Evolutionary conservation across 2,797 vertebrate genomes (phyloP).

Genomic region (Sphenopsis melanotis): DNA sequence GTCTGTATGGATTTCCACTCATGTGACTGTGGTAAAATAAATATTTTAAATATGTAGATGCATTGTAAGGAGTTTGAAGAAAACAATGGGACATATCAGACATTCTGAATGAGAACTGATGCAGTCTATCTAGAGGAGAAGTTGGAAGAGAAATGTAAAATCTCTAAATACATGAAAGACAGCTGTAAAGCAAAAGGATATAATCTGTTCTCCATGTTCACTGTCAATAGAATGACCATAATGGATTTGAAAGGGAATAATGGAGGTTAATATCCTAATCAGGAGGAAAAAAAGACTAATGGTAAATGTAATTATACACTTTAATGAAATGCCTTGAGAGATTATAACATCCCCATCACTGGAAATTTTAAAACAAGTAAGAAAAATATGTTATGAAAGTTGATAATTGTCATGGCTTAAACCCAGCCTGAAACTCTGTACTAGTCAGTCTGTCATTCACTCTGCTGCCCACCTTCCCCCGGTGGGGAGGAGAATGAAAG

Average conservation of each 20-base stretch:
- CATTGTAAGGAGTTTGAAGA: not conserved
- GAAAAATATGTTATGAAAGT: not conserved
- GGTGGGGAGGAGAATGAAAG: not conserved
- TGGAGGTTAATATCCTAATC: not conserved
- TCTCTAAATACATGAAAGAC: not conserved
- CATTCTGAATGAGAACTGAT: not conserved
- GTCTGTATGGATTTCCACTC: not conserved
- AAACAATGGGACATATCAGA: not conserved
- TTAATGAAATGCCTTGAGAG: not conserved
- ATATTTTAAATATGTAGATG: not conserved
- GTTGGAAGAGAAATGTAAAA: not conserved
- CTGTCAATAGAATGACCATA: not conserved
- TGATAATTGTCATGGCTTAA: not conserved
- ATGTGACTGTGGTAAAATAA: not conserved
- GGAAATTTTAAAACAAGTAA: not conserved
- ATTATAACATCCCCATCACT: not conserved
- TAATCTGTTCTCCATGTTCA: not conserved
- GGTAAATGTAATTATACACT: not conserved
- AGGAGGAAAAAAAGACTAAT: not conserved
- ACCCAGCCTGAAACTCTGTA: not conserved
- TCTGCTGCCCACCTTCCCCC: not conserved
- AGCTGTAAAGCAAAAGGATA: not conserved
- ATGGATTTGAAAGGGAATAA: not conserved
- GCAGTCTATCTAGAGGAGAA: not conserved
- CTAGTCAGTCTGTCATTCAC: not conserved